Base-by-base conservation (phyloP, 2,113 vertebrate genomes). In the Orientallactaga bullata region DNA sequence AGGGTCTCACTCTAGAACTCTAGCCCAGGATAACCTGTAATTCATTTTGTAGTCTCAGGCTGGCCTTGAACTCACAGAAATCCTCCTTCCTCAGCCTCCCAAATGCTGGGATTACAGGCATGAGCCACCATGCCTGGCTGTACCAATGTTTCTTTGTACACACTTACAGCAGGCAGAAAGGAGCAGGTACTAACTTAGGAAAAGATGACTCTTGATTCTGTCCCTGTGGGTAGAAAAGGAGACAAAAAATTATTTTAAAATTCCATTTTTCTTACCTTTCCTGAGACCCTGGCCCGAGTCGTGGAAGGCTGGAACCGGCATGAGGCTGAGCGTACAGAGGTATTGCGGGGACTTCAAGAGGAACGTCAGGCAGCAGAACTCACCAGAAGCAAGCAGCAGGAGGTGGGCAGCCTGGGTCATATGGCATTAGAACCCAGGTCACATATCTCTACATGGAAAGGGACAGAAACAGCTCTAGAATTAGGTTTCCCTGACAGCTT, bases 221-320 rank as follows among this genome's bases (percentile, higher is more conserved):
- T 23, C 35, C 32, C 65, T 18, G 7, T 65, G 81, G 68, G 10
- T 77, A 66, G n/a, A 93, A 91, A 78, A 60, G 77, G 15, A 30
- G 6, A 32, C n/a, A 83, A 73, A 87, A 61, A 35, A 21, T 87
- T 89, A 77, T 81, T 86, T 88, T 95, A 32, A 77, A 93, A 95
- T 95, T 77, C 21, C 35, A 18, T 68, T 28, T 85, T 61, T 65
- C 35, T 91, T 95, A 37, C 16, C 30, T 88, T 80, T 85, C 81
- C 68, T 72, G 95, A 98, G 98, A 98, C 98, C 4, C 94, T 99
- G 95, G 98, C 98, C 42, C 97, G 98, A 32, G 98, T 98, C 84
- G 98, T 98, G 55, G 98, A 98, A 35, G 98, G 98, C 77, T 99
- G 98, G 98, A 98, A 97, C 66, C 96, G 94, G 37, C 98, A 98